Evolutionary conservation across 2,797 vertebrate species (phyloP), one percentile per base, ranked within the genome.

Genomic region (Gobio occitaniae): DNA sequence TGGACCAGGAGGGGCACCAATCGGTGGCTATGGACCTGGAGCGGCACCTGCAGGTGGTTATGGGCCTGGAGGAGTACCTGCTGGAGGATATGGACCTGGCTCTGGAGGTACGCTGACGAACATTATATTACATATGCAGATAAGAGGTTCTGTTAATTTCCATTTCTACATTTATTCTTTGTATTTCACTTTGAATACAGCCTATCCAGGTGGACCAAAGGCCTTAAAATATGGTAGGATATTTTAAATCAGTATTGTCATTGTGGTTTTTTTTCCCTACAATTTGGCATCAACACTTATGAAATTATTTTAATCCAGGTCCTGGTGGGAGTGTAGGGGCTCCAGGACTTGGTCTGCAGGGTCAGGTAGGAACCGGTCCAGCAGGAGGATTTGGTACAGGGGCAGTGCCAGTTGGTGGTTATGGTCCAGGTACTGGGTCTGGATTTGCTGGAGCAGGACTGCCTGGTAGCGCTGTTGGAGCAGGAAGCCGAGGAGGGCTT

Each of bases 391-490:
- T 59, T 68, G 88, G 90, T 32, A 83, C 82, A 19, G 88, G 90
- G 8, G 70, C 70, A 17, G 91, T 91, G 17, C 81, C 86, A 69
- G 47, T 50, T 76, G 86, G 82, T 32, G 70, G 88, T 70, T 72
- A 68, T 88, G 89, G 89, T 48, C 75, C 85, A 44, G 90, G 87
- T 2, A 69, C 85, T n/a, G 86, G 88, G n/a, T n/a, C 52, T 66
- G 93, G 93, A 78, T 92, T 89, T 12, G 91, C 92, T 74, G 94
- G 93, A 47, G 87, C 87, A 88, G 91, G 91, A 68, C 91, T 87
- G 25, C 74, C 81, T 41, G 85, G 74, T 16, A 32, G 65, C 2
- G 10, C 80, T 72, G 74, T 54, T 38, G 88, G 86, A 66, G 83
- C 80, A 75, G 90, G 87, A n/a, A 61, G 61, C 71, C 86, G 86